Evolutionary conservation across 2,797 vertebrate species (phyloP).

Genomic region (Gobio occitaniae): DNA sequence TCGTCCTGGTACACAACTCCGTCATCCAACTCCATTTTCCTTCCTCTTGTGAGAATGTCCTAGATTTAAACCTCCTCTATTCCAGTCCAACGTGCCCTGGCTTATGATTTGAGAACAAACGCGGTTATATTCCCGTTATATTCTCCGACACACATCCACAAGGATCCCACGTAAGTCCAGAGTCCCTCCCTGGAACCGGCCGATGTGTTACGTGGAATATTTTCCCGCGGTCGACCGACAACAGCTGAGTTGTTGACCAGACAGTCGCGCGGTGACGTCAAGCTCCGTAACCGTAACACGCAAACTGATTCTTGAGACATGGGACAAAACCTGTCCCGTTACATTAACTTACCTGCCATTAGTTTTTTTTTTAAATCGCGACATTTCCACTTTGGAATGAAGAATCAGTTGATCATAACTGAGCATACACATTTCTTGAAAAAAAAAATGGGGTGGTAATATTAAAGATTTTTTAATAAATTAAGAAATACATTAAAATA

Average conservation of each 20-base stretch:
- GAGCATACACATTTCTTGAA: background rate
- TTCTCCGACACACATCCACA: constrained; percentile 52
- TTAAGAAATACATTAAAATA: background rate
- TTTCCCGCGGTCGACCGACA: constrained; percentile 50
- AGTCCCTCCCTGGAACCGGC: constrained; percentile 59
- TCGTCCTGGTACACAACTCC: constrained; percentile 95
- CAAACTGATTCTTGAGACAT: background rate
- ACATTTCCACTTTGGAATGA: background rate
- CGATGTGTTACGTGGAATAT: constrained; percentile 72
- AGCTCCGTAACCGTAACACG: background rate
- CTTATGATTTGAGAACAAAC: constrained; percentile 15
- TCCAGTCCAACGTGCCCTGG: constrained; percentile 63
- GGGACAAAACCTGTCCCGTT: background rate
- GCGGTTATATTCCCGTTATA: constrained; percentile 45
- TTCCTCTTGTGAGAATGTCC: constrained; percentile 64
- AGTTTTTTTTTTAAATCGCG: background rate
- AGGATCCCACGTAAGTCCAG: constrained; percentile 51
- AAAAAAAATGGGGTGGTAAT: background rate
- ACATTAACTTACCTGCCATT: background rate
- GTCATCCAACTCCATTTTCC: constrained; percentile 93
- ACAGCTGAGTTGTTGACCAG: constrained; percentile 63
- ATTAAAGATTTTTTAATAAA: background rate
- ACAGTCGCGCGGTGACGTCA: constrained; percentile 65
- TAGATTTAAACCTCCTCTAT: constrained; percentile 48
- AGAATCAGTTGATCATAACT: background rate